These are phyloP conservation scores for Neelides folsomi DNA, from an alignment of 2,888 invertebrate species.

Conservation along the genomic window DNA sequence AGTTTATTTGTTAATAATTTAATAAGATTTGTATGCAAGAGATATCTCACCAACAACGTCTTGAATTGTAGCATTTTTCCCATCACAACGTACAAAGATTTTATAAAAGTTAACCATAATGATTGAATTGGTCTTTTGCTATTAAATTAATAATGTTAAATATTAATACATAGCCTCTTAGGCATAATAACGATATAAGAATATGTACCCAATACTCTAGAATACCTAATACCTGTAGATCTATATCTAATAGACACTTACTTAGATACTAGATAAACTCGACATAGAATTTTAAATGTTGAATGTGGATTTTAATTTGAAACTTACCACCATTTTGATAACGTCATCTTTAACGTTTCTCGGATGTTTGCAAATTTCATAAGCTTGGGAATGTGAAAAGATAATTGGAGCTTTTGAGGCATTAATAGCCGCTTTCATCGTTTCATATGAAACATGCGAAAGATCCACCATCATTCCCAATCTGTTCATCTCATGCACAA, in stretches of 20 bases:
- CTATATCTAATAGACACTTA: no score
- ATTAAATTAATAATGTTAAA: slow-evolving; percentile 13
- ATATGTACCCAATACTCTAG: not conserved
- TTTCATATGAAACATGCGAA: slow-evolving; percentile 63
- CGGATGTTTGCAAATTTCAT: slow-evolving; percentile 63
- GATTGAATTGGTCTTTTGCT: slow-evolving; percentile 37
- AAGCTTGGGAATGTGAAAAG: slow-evolving; percentile 73
- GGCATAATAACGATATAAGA: no score
- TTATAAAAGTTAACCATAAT: slow-evolving; percentile 39
- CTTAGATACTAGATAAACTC: no score
- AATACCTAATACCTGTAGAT: no score
- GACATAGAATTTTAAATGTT: no score
- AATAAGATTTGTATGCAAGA: no score
- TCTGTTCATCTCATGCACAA: slow-evolving; percentile 76
- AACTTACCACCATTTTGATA: slow-evolving; percentile 43
- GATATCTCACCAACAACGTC: slow-evolving; percentile 35
- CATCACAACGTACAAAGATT: slow-evolving; percentile 34
- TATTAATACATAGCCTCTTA: no score
- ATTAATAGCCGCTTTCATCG: slow-evolving; percentile 65
- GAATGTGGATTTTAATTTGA: no score
- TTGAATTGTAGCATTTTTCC: slow-evolving; percentile 30
- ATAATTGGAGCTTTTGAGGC: slow-evolving; percentile 68
- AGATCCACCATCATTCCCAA: slow-evolving; percentile 77
- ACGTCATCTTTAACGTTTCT: slow-evolving; percentile 69
- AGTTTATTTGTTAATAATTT: no score